Evolutionary conservation across 2,113 vertebrate genomes (phyloP), one percentile per base, ranked within the genome.

Genomic region (Calidris pugnax): DNA sequence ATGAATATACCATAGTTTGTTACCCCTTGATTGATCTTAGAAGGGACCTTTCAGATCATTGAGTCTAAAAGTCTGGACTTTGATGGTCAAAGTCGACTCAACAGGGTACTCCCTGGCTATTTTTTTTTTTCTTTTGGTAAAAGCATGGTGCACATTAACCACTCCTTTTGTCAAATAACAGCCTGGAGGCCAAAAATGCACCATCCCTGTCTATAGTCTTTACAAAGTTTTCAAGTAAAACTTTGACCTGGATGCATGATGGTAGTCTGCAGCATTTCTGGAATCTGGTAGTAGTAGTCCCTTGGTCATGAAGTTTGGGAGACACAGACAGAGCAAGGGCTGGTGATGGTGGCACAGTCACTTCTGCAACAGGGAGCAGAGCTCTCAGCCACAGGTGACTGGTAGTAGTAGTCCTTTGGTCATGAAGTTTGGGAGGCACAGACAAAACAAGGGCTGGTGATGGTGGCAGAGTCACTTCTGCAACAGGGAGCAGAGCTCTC

Each of bases 401-500:
- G 27, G 5, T 39, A 19, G 51, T 5, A 15, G 8, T 27, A 21
- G 27, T 85, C 39, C 24, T 2, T 26, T 30, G 23, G 27, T 71
- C 33, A 20, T 56, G 24, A 22, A 14, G 7, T 50, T 32, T 55
- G n/a, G 20, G 43, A 72, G 30, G 43, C 37, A 23, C 16, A 53
- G 50, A 4, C 0, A 51, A 8, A 73, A 21, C 35, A 66, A 66
- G 27, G 51, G 19, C 14, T 56, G 50, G 12, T 0, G 1, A 2
- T 33, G 41, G 16, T 51, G 23, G 20, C 18, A 22, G n/a, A 57
- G 59, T 55, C 45, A 12, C 2, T 21, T 16, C 30, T 68, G 84
- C 83, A 10, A 4, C 1, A 30, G 48, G 24, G 5, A 73, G 53
- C 63, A 77, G 55, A 35, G 32, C 22, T 57, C 66, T 74, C 37